Conservation (phyloP, 2,888 invertebrate genomes). For the Drosophila neutralis region DNA sequence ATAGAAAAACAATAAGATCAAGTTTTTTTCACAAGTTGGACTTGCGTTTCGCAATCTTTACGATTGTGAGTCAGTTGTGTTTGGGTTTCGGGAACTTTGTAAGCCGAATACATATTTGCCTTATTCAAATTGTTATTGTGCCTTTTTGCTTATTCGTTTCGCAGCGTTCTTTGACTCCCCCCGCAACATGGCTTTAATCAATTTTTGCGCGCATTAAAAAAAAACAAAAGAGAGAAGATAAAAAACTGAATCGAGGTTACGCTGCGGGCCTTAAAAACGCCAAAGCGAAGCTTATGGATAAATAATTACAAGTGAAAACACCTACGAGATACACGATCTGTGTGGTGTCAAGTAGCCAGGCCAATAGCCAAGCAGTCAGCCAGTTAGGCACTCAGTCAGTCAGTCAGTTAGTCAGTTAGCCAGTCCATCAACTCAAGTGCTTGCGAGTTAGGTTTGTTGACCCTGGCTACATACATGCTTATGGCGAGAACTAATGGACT, state of each 20-base stretch:
- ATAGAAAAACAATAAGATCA: constrained; percentile 25
- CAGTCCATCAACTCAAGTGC: constrained; percentile 36
- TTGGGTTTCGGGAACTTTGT: constrained; percentile 22
- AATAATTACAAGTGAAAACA: constrained; percentile 79
- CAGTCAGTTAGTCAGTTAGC: constrained; percentile 10
- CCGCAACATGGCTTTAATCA: constrained; percentile 30
- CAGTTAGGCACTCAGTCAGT: constrained; percentile 19
- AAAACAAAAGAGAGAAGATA: not conserved
- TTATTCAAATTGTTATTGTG: constrained; percentile 63
- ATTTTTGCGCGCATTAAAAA: constrained; percentile 37
- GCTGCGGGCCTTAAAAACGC: constrained; percentile 32
- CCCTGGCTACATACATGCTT: constrained; percentile 26
- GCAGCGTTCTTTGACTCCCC: constrained; percentile 21
- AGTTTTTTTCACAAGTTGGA: constrained; percentile 28
- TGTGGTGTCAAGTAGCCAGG: constrained; percentile 59
- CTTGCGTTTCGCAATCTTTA: constrained; percentile 30
- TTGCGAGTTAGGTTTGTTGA: constrained; percentile 60
- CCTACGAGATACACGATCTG: constrained; percentile 67
- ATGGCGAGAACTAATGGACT: constrained; percentile 42
- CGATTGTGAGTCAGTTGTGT: constrained; percentile 42
- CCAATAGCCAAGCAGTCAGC: constrained; percentile 32
- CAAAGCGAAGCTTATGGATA: constrained; percentile 64
- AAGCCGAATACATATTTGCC: constrained; percentile 20
- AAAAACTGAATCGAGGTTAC: constrained; percentile 47
- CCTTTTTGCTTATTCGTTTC: constrained; percentile 69